Evolutionary conservation across 2,888 invertebrate species (phyloP), one percentile per base, ranked within the genome.

Genomic region (Sylvicola cinctus): DNA sequence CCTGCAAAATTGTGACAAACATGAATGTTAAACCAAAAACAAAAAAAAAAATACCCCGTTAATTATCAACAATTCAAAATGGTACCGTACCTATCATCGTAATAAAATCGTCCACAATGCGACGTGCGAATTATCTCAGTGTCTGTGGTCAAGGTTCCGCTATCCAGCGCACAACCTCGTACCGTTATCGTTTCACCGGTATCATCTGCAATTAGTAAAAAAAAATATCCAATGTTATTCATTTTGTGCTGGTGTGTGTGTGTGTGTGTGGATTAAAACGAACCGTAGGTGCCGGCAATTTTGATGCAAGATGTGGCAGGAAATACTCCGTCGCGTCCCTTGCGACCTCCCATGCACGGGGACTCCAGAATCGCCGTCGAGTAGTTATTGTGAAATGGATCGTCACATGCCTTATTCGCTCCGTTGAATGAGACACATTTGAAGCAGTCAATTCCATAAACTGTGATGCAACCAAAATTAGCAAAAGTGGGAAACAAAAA

Each of bases 261-360:
- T 29, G 6, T n/a, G 29, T 29, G 29, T 29, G 6, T 12, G 29
- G 7, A 11, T 29, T 6, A 29, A 29, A 12, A 6, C 13, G n/a
- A 58, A 95, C 93, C 81, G 54, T 84, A 85, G 42, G 74, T 67
- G 16, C 95, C 95, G 39, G 79, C 78, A 41, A 96, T 77, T 65
- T 96, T 96, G 47, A 96, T 81, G 54, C 96, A 96, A 31, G 91
- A 83, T 2, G 95, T 93, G 13, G 93, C 95, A 0, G 95, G 96
- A 60, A 93, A 96, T 8, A 88, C 61, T 0, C 95, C 96, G 48
- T 87, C 76, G 23, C 95, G 65, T 2, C 81, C 84, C 58, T 91
- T 93, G 43, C 91, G 65, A 1, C 90, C 90, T 0, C 91, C 91
- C 75, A 85, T 79, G 38, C 96, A 96, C 3, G 90, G 88, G 3